Base-by-base conservation (phyloP, 2,797 vertebrate species). In the Xenops minutus region DNA sequence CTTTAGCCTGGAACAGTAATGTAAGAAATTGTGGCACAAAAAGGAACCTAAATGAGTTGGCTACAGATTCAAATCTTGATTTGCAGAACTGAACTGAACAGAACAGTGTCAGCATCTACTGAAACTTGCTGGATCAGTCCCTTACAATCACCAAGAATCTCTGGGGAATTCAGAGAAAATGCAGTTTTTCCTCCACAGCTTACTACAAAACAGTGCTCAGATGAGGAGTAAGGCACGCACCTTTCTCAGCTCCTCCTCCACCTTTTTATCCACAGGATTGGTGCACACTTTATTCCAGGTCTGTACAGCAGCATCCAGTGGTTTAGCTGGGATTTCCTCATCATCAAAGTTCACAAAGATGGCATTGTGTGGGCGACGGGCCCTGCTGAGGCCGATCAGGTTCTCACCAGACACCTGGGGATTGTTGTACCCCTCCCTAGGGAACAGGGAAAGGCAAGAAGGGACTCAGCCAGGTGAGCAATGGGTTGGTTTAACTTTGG, bases 291-390 rank as follows among this genome's bases (percentile, higher is more conserved):
- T 98, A n/a, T 64, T 94, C 99, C 99, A 99, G n/a, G 98, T 99
- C 69, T 95, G 85, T 30, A 88, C 97, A 0, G 99, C 99, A 2
- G 98, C 98, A 94, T 99, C 98, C 34, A 99, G 91, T 0, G 98
- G 98, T 92, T 98, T 97, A 0, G 62, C 30, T 2, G 99, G 99
- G 23, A 98, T 96, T 14, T 93, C 96, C 1, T 98, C 85, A 1
- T 99, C 99, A 23, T 95, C 97, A 43, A 99, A 99, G 96, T 97
- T 99, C 71, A 99, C 97, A 85, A 99, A 99, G 84, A 99, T 98
- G 34, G 99, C 99, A 1, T 99, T 99, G 97, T 99, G 98, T 3
- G 99, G 98, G 37, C 99, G 98, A 9, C 99, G 98, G 37, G 98
- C 98, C 4, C 99, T 98, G 95, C 98, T 99, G 89, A 98, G 96